A percentile compares a stretch with the other conserved stretches of the same genome.
These are phyloP conservation scores for Laticauda laticaudata DNA, from an alignment of 2,113 vertebrate genomes.

Conservation along the genomic window DNA sequence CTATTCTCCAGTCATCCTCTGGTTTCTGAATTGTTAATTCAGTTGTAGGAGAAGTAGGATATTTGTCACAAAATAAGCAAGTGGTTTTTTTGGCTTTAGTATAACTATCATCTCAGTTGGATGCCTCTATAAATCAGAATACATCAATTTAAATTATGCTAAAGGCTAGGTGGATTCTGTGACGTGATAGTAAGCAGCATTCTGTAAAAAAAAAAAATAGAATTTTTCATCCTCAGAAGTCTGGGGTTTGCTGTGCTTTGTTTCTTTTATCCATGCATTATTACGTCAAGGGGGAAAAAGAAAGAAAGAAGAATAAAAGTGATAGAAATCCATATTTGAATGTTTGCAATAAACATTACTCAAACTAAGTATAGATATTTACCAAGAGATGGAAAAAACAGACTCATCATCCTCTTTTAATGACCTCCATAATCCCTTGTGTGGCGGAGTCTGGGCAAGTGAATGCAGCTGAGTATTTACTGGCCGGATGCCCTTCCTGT, in stretches of 20 bases:
- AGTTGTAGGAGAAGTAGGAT: background rate
- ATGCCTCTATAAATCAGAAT: background rate
- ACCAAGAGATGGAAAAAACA: background rate
- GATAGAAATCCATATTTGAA: background rate
- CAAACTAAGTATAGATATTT: background rate
- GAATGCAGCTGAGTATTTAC: too few relatives aligned
- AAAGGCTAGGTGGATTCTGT: background rate
- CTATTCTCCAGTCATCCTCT: background rate
- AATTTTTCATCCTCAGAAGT: background rate
- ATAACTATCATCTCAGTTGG: background rate
- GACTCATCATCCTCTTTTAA: too few relatives aligned
- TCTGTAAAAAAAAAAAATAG: background rate
- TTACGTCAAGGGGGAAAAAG: background rate
- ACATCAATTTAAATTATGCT: background rate
- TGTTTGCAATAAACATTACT: background rate
- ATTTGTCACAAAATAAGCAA: background rate
- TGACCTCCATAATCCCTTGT: too few relatives aligned
- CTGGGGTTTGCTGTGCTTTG: background rate
- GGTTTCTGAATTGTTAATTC: conserved; percentile 17
- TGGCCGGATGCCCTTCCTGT: too few relatives aligned
- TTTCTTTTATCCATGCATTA: background rate
- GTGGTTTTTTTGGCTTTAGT: background rate
- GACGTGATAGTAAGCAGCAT: background rate
- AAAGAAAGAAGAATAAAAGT: background rate
- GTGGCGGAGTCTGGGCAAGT: too few relatives aligned